Percentiles rank a stretch among this genome's conserved stretches.
Conservation (phyloP, 2,797 vertebrate genomes). For the Pseudopleuronectes americanus region DNA sequence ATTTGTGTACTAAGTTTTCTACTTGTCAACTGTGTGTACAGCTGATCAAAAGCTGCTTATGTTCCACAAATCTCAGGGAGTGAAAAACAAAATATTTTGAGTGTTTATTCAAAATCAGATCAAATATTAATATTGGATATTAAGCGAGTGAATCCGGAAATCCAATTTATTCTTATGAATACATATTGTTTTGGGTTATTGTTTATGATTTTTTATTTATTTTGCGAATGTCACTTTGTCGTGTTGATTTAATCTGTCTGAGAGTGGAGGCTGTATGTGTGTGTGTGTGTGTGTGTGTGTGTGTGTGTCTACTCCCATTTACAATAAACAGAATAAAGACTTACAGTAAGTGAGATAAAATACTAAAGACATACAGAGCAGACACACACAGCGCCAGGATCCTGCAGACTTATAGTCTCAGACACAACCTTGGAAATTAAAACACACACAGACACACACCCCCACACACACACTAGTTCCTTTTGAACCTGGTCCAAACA, state of each 20-base stretch:
- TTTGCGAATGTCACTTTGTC: constrained; percentile 33
- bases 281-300: neutral
- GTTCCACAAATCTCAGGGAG: neutral
- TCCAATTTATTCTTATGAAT: constrained; percentile 17
- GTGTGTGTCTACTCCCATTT: constrained; percentile 10
- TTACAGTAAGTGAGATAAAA: constrained; percentile 27
- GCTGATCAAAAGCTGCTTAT: constrained; percentile 23
- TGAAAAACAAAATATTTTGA: constrained; percentile 44
- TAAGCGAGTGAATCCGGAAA: constrained; percentile 32
- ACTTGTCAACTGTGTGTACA: neutral
- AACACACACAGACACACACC: neutral
- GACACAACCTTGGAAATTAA: constrained; percentile 36
- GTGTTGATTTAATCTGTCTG: constrained; percentile 54
- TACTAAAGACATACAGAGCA: neutral
- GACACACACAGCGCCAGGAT: constrained; percentile 6
- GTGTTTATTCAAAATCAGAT: constrained; percentile 32
- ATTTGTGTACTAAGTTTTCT: neutral
- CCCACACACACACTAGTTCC: constrained; percentile 39
- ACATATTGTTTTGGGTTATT: constrained; percentile 1
- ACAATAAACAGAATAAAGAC: constrained; percentile 21
- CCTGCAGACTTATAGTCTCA: constrained; percentile 16
- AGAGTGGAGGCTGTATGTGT: neutral
- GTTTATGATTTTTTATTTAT: neutral
- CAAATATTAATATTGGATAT: constrained; percentile 30
- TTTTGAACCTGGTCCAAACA: constrained; percentile 78